Percentiles rank a stretch among this genome's conserved stretches.
These are phyloP conservation scores for Eupithecia exiguata DNA, from an alignment of 2,888 invertebrate species.

Conservation along the genomic window DNA sequence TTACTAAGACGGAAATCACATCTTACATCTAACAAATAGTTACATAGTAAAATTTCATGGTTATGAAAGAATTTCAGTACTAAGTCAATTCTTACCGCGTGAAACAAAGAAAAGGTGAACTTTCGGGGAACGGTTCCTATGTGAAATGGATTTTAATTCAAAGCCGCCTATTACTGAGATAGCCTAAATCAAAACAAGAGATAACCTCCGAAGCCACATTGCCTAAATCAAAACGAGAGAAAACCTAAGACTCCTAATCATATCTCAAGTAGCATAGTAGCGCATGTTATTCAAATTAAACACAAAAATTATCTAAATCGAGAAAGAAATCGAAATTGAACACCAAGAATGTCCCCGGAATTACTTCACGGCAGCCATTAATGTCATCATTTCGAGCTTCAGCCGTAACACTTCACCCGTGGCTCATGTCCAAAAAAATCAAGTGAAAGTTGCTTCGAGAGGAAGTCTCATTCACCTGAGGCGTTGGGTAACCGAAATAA, in stretches of 20 bases:
- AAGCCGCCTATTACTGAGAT: not conserved
- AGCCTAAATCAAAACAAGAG: not conserved
- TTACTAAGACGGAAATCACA: not conserved
- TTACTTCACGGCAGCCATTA: slow-evolving; percentile 41
- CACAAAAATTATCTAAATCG: slow-evolving; percentile 20
- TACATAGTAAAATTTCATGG: too few relatives aligned
- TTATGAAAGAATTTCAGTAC: too few relatives aligned
- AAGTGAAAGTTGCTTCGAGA: slow-evolving; percentile 80
- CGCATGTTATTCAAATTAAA: slow-evolving; percentile 28
- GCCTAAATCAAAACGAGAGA: not conserved
- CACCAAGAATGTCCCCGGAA: slow-evolving; percentile 35
- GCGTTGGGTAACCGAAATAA: slow-evolving; percentile 73
- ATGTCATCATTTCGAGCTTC: slow-evolving; percentile 48
- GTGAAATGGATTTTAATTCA: not conserved
- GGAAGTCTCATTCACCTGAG: slow-evolving; percentile 67
- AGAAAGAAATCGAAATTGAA: slow-evolving; percentile 44
- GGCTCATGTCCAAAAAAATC: slow-evolving; percentile 62
- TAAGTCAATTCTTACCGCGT: not conserved
- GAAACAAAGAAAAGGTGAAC: not conserved
- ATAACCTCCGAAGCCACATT: not conserved
- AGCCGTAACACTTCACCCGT: slow-evolving; percentile 43
- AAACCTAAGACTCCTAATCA: not conserved
- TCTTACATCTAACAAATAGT: not conserved
- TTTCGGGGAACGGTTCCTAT: not conserved
- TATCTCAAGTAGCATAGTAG: slow-evolving; percentile 13